Conservation (phyloP, 2,113 vertebrate genomes). For the Myotis brandtii region DNA sequence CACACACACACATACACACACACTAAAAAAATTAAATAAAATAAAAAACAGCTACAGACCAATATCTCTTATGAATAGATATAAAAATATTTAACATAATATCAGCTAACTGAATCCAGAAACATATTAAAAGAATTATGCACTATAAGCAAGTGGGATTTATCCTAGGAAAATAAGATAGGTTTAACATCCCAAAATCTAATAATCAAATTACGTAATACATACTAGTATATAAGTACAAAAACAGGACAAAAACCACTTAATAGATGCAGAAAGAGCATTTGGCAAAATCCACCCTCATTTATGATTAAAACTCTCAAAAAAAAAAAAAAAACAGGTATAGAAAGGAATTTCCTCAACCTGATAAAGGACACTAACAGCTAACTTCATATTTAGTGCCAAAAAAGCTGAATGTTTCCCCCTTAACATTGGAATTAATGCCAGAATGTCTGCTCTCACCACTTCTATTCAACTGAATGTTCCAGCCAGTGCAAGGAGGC, state of each 20-base stretch:
- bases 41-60: background rate
- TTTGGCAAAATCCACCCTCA: background rate
- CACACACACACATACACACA: too few species aligned
- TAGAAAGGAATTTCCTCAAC: slow-evolving; percentile 11
- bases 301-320: background rate
- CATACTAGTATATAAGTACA: background rate
- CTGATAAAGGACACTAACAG: background rate
- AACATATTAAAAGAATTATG: background rate
- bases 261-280: background rate
- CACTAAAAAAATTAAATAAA: background rate
- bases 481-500: background rate
- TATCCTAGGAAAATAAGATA: background rate
- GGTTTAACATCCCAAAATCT: background rate
- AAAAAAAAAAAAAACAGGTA: background rate
- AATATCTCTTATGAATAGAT: background rate
- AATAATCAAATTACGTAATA: background rate
- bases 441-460: background rate
- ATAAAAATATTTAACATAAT: background rate
- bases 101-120: background rate
- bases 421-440: background rate
- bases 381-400: background rate
- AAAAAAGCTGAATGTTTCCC: background rate
- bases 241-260: background rate
- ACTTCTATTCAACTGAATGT: background rate
- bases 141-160: background rate